Evolutionary conservation across 2,888 invertebrate species (phyloP).

Genomic region (Osedax fenrisi): DNA sequence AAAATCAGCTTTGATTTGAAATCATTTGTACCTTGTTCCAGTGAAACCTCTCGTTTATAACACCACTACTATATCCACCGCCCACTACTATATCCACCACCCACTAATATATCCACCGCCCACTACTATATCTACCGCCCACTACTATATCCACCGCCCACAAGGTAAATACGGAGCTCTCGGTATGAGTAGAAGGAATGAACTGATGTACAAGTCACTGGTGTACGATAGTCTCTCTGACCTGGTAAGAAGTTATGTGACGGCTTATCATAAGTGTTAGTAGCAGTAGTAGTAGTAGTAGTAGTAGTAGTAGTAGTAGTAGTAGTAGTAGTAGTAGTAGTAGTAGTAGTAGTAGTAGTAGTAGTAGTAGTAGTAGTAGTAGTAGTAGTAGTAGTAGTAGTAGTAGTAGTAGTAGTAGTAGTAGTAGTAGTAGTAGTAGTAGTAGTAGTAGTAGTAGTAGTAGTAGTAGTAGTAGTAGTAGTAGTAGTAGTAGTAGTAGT

Average conservation of each 20-base stretch:
- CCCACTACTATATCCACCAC: too few relatives aligned
- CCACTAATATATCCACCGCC: too few relatives aligned
- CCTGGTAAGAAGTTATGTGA: constrained; percentile 45
- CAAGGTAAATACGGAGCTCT: constrained; percentile 46
- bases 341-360: background rate
- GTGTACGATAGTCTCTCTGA: constrained; percentile 43
- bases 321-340: constrained; percentile 19
- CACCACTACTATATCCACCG: too few relatives aligned
- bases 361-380: constrained; percentile 2
- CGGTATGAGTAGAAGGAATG: constrained; percentile 49
- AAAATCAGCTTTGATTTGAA: too few relatives aligned
- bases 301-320: constrained; percentile 23
- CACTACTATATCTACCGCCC: too few relatives aligned
- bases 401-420: constrained; percentile 2
- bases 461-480: constrained; percentile 1
- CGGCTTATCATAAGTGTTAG: constrained; percentile 47
- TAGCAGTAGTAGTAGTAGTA: constrained; percentile 23
- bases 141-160: too few relatives aligned
- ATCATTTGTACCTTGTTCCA: too few relatives aligned
- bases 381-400: constrained; percentile 11
- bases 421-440: constrained; percentile 11
- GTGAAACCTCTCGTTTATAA: too few relatives aligned
- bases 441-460: background rate
- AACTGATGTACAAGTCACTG: constrained; percentile 51
- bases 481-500: constrained; percentile 9